Base-by-base conservation (phyloP, 2,797 vertebrate species). In the Poeciliopsis paucimaculata region DNA sequence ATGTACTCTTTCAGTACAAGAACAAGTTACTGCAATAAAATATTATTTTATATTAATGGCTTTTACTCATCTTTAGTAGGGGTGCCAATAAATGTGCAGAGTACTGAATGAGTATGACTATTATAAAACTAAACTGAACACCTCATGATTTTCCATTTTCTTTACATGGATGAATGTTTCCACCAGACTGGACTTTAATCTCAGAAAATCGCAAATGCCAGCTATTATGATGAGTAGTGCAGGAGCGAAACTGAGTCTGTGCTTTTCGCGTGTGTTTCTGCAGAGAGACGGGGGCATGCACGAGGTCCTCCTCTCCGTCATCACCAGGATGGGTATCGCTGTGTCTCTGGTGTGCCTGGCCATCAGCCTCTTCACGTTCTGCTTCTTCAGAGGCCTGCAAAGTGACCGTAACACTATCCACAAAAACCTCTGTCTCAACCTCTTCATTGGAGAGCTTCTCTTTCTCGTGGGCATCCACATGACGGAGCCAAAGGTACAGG, bases 351-450 rank as follows among this genome's bases (percentile, higher is more conserved):
- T 99, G 90, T 99, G 98, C 93, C 96, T 99, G 79, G 97, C 98
- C 90, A 97, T 99, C 93, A 98, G 98, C 96, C 97, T 99, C 95
- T 98, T 99, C 94, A 99, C 98, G 86, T 99, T 99, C 96, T 98
- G 97, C 95, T 99, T 99, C 95, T 99, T 99, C 96, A 96, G 96
- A 68, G 98, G 98, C 36, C 96, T 99, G 71, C 98, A 99, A 89
- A 98, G 96, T n/a, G 98, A 99, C 94, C 97, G 98, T 85, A 99
- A 99, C 92, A 99, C 98, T 83, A 99, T 99, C 93, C 98, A 98
- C 95, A 99, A 99, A 94, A 99, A 99, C 93, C 97, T 99, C 88
- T 99, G 98, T 92, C 97, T 99, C 94, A 99, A 98, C 93, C 96
- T 99, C 88, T 99, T 99, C 93, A 95, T 99, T 55, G 98, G 98